phyloP scores from a whole-genome alignment of 2,888 invertebrate species.

The Carabus problematicus region DNA sequence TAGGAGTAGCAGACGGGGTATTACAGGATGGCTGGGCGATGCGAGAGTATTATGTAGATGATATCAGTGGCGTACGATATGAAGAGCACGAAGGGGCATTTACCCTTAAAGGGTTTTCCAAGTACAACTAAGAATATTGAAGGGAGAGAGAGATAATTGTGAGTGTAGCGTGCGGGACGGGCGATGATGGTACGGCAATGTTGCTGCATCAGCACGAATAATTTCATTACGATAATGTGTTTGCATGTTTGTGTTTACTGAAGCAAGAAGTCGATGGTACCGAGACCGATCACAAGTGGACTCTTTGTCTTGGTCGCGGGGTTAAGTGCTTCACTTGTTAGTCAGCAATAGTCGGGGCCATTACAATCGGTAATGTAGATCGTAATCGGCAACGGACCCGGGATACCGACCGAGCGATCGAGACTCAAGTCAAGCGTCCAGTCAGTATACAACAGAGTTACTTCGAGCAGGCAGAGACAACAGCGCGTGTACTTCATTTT shows the following conservation, averaged over 20 bases:
- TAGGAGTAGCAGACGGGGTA: too few species aligned
- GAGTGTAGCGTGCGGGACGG: not conserved
- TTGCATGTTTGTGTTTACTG: constrained; percentile 43
- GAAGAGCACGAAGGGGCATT: too few species aligned
- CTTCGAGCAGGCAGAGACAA: not conserved
- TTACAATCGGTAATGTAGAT: constrained; percentile 56
- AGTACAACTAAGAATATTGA: too few species aligned
- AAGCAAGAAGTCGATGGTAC: constrained; percentile 43
- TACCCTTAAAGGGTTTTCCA: too few species aligned
- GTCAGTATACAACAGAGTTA: not conserved
- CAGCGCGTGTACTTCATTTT: not conserved
- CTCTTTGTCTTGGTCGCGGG: constrained; percentile 42
- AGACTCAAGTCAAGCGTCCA: too few species aligned
- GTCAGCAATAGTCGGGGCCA: constrained; percentile 45
- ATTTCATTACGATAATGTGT: constrained; percentile 45
- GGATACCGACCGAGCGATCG: constrained; percentile 21
- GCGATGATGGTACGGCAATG: constrained; percentile 39
- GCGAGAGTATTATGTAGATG: too few species aligned
- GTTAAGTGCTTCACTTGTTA: constrained; percentile 42
- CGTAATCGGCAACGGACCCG: constrained; percentile 50
- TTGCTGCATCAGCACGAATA: constrained; percentile 48
- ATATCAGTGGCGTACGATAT: too few species aligned
- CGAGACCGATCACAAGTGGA: constrained; percentile 35
- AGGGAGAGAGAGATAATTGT: too few species aligned
- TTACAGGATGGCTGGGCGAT: too few species aligned